Evolutionary conservation across 2,113 vertebrate genomes (phyloP), one percentile per base, ranked within the genome.

Genomic region (Microtus richardsoni): DNA sequence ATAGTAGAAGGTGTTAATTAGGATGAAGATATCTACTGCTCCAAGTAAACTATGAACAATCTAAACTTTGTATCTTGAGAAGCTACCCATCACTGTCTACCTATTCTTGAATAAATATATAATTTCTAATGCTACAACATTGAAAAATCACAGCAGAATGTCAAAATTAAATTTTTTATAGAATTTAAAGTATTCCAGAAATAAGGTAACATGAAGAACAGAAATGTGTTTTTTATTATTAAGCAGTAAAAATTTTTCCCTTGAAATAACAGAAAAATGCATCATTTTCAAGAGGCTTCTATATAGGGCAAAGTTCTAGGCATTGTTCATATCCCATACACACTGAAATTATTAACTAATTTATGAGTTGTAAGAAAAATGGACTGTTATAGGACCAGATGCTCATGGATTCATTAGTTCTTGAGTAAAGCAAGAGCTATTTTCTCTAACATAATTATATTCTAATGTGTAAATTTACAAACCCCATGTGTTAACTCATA

Each of bases 1-100:
- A 91, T 36, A 66, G 74, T 75, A 21, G 54, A 93, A 97, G 88
- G 91, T 95, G 84, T 94, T 97, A 96, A 96, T 96, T 94, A 94
- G 83, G 75, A 75, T 84, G 64, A 47, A 79, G 41, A 62, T 94
- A 89, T 88, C 80, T 68, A 44, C 28, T 91, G 39, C 47, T 90
- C 91, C 1, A 2, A 91, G 68, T 90, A 96, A 93, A 89, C 84
- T 71, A 80, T 44, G 36, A 95, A 92, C 30, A 94, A 24, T 84
- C 36, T 85, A 58, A 96, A 33, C 22, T n/a, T 90, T n/a, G 16
- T 39, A 80, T 30, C 47, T 83, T 30, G 33, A 89, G 39, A 91
- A 74, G 13, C 7, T 47, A 52, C 36, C 49, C 14, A 91, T 91
- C 5, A 47, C 5, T 91, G 1, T 77, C 22, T 62, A 83, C 36